Conservation (phyloP, 2,797 vertebrate species). For the Florisuga fusca region DNA sequence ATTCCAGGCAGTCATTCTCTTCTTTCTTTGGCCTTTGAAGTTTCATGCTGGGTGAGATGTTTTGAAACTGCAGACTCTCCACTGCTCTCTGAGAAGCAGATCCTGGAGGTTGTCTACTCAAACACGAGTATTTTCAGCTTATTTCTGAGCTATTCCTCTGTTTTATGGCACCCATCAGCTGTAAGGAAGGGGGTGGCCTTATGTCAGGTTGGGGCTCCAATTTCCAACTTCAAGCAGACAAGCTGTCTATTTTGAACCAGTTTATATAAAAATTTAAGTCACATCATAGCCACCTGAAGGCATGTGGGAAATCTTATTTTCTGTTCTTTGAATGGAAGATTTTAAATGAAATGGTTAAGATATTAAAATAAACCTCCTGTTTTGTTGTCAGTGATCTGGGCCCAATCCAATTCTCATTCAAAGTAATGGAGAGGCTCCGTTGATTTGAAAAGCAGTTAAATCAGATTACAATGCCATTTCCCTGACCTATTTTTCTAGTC, state of each 20-base stretch:
- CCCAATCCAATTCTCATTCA: neutral
- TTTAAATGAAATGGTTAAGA: neutral
- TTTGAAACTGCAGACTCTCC: neutral
- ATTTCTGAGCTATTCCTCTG: neutral
- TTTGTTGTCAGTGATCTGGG: conserved; percentile 4
- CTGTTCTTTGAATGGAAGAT: neutral
- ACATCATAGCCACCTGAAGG: neutral
- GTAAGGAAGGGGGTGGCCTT: neutral
- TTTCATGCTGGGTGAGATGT: neutral
- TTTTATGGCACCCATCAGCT: neutral
- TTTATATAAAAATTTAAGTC: neutral
- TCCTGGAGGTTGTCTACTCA: neutral
- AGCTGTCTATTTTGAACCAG: neutral
- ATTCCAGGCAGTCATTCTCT: neutral
- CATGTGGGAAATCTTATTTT: neutral
- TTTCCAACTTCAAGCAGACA: neutral
- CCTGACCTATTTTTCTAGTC: neutral
- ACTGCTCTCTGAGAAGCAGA: neutral
- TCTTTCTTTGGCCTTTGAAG: neutral
- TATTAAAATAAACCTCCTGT: neutral
- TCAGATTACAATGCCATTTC: neutral
- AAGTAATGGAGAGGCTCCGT: neutral
- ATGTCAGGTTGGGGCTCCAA: neutral
- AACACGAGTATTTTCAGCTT: neutral
- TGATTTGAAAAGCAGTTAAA: neutral